Evolutionary conservation across 2,797 vertebrate species (phyloP), one percentile per base, ranked within the genome.

Genomic region (Pipistrellus pygmaeus): DNA sequence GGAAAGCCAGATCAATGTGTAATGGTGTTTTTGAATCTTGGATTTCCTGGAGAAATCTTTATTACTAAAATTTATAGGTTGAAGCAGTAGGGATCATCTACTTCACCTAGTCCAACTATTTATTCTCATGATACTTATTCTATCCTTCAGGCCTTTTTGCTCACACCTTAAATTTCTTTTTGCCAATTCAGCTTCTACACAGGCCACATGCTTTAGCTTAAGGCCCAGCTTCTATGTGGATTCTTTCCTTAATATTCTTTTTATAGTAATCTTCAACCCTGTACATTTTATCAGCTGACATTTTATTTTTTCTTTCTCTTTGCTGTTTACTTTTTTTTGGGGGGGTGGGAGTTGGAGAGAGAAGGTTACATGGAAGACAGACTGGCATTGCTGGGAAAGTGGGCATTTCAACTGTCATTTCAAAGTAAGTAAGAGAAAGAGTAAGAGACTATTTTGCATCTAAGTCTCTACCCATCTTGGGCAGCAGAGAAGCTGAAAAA

Each of bases 401-500:
- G 38, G 35, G 38, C 13, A 90, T 92, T 95, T 95, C 51, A 48
- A 41, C n/a, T 91, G 73, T 71, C 57, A 55, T 90, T 84, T 95
- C 17, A 66, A 92, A 86, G 46, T 80, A 90, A 57, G 13, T 30
- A 83, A 85, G 3, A 72, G 64, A 80, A 94, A 93, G 13, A 38
- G 6, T 88, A 86, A n/a, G n/a, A 66, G 23, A 85, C 10, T 90
- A 90, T 88, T 92, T 94, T 94, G 55, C 32, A 21, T 90, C 11
- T 41, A 85, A 93, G 69, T 92, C n/a, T 23, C n/a, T 93, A 84
- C 88, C 30, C 48, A 77, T 94, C 85, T 93, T 86, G 72, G 90
- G 90, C n/a, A 90, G 90, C 66, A 85, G 48, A 88, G 27, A 92
- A 86, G 14, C 96, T 97, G 78, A 60, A 75, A 96, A 94, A 95